Percentiles rank a stretch among this genome's conserved stretches.
phyloP scores from a whole-genome alignment of 2,113 vertebrate species.

The Orientallactaga bullata region DNA sequence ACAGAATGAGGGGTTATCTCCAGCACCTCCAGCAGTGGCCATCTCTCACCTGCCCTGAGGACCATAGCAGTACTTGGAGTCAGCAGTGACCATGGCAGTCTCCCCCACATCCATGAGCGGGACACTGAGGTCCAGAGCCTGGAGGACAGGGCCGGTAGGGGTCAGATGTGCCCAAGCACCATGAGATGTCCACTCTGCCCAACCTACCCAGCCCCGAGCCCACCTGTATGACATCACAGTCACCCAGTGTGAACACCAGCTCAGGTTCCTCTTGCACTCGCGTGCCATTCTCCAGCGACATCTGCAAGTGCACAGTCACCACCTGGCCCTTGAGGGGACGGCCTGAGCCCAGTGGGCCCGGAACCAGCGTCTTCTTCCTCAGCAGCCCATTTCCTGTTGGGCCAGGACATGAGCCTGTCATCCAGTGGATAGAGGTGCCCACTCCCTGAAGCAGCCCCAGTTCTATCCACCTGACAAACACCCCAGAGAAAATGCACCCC shows the following conservation, averaged over 20 bases:
- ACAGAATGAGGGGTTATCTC: too few species aligned
- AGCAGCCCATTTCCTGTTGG: slow-evolving; percentile 92
- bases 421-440: accelerated
- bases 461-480: not conserved
- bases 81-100: slow-evolving; percentile 90
- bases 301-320: slow-evolving; percentile 91
- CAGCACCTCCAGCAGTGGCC: too few species aligned
- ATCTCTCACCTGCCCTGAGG: slow-evolving; percentile 91
- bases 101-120: slow-evolving; percentile 95
- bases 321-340: slow-evolving; percentile 93
- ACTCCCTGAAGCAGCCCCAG: not conserved
- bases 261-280: slow-evolving; percentile 88
- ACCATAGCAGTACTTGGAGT: slow-evolving; percentile 95
- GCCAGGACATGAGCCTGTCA: accelerated
- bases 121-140: slow-evolving; percentile 95
- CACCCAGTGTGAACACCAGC: slow-evolving; percentile 93
- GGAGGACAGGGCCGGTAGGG: not conserved
- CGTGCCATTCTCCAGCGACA: slow-evolving; percentile 86
- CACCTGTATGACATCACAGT: slow-evolving; percentile 97
- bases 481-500: not conserved
- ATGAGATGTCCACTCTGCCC: accelerated
- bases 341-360: slow-evolving; percentile 88
- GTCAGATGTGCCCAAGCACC: not conserved
- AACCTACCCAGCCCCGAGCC: not conserved
- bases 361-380: slow-evolving; percentile 93